Conservation (phyloP, 2,888 invertebrate species). For the Standfussiana lucernea region DNA sequence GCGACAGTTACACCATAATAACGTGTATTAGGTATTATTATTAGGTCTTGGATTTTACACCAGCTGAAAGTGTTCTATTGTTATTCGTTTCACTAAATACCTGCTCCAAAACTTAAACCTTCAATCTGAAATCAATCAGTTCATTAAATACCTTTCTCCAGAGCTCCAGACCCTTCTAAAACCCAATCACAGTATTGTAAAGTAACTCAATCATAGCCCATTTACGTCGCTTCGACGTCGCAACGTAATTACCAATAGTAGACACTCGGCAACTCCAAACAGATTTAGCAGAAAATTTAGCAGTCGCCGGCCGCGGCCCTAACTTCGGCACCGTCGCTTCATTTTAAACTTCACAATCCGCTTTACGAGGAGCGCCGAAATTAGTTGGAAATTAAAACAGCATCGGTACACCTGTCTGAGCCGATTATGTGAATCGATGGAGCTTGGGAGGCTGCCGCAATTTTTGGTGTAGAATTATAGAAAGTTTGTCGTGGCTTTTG, state of each 20-base stretch:
- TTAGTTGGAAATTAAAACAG: constrained; percentile 87
- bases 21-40: not conserved
- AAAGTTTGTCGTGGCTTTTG: constrained; percentile 53
- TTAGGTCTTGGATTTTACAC: not conserved
- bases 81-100: not conserved
- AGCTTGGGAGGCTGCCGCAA: constrained; percentile 58
- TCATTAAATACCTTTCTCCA: constrained; percentile 27
- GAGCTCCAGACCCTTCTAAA: not conserved
- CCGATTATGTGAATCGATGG: constrained; percentile 80
- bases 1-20: not conserved
- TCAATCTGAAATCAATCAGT: constrained; percentile 23
- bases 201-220: constrained; percentile 62
- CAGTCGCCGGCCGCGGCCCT: constrained; percentile 64
- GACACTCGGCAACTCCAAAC: constrained; percentile 62
- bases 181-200: constrained; percentile 52
- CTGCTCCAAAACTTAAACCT: not conserved
- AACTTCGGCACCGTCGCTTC: constrained; percentile 73
- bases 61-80: not conserved
- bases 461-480: constrained; percentile 48
- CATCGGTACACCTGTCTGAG: constrained; percentile 84
- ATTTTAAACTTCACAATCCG: constrained; percentile 87
- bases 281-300: constrained; percentile 69
- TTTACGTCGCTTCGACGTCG: constrained; percentile 58
- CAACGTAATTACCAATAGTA: constrained; percentile 64
- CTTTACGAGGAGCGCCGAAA: constrained; percentile 83